A percentile compares a stretch with the other conserved stretches of the same genome.
Conservation (phyloP, 2,797 vertebrate species). For the Sebastes jordani region DNA sequence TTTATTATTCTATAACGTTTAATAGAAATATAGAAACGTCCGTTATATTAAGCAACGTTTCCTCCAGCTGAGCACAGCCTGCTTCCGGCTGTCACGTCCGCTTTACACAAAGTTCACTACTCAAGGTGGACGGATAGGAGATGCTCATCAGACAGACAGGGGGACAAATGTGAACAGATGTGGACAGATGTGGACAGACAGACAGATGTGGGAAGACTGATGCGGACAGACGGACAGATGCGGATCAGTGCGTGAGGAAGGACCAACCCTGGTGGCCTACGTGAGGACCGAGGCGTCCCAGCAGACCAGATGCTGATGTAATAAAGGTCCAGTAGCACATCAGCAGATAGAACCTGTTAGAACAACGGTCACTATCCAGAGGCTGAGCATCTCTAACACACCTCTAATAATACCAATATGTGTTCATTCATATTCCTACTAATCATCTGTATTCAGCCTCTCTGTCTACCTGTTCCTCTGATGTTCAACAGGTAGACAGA, state of each 20-base stretch:
- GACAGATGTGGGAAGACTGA: too few relatives aligned
- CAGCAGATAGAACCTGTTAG: background rate
- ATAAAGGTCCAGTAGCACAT: background rate
- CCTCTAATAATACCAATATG: background rate
- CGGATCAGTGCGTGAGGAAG: background rate
- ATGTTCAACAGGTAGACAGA: background rate
- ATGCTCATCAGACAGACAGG: background rate
- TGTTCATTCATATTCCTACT: background rate
- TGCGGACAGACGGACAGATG: background rate
- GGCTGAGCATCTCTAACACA: background rate
- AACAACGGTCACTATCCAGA: background rate
- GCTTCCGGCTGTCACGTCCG: background rate
- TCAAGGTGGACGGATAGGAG: too few relatives aligned
- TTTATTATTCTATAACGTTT: too few relatives aligned
- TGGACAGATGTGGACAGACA: too few relatives aligned
- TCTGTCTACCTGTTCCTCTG: background rate
- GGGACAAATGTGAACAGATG: background rate
- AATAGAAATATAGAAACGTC: background rate
- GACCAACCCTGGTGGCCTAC: constrained; percentile 1
- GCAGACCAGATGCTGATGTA: background rate
- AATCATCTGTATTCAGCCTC: background rate
- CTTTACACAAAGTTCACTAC: background rate
- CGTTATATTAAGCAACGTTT: background rate
- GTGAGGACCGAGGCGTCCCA: constrained; percentile 24
- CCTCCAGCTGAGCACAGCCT: background rate